Base-by-base conservation (phyloP, 2,113 vertebrate species). In the human region DNA sequence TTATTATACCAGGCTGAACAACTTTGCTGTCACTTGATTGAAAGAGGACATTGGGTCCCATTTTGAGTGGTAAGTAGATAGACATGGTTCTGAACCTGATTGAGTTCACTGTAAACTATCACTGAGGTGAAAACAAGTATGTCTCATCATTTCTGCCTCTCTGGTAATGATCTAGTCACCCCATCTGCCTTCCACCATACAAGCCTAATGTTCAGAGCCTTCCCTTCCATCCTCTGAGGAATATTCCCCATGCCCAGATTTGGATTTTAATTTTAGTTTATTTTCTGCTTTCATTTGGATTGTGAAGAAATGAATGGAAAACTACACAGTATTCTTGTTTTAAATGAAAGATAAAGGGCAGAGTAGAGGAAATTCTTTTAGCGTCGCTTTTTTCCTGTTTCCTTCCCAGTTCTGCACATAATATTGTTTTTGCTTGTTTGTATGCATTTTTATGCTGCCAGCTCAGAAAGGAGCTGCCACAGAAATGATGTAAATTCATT, bases 261-360 rank as follows among this genome's bases (percentile, higher is more conserved):
- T 79, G 45, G 4, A 43, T 84, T 52, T 75, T 11, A 17, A 38
- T 55, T 80, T 88, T 50, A 92, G 45, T 90, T 61, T 84, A 89
- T 85, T 86, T 81, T 82, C 38, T 88, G 18, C 52, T 84, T 93
- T 89, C 38, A 68, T 92, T 95, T 95, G 78, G 20, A 45, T 84
- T 73, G 27, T 93, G 4, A 45, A 90, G 89, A 94, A 86, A 9
- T 76, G 10, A 52, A 87, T 57, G 23, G 57, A 95, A 92, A 45
- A 45, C 22, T 43, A 2, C 78, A 23, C 17, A 50, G 8, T 59
- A 30, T 35, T 57, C 27, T 70, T 70, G 1, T 48, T 70, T 80
- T 76, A 84, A 89, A 73, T 64, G 20, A 89, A 93, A 79, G 30
- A 38, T 27, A 66, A 59, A 93, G 5, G 38, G 38, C 13, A 66